phyloP scores from a whole-genome alignment of 1,140 invertebrate species.

The Drosophila bipectinata region DNA sequence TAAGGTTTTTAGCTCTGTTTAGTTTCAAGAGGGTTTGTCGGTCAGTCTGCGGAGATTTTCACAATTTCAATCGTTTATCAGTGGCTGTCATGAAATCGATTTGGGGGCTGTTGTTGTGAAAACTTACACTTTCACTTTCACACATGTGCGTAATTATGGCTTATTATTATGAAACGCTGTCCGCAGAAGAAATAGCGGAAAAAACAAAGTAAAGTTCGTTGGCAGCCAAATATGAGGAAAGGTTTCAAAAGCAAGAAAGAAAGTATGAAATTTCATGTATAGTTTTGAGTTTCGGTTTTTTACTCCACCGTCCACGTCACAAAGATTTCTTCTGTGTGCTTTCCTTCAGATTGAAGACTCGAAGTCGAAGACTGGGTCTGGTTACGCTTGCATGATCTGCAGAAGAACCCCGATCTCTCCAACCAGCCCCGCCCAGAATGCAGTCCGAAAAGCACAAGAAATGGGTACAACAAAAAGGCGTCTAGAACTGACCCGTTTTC shows the following conservation, averaged over 20 bases:
- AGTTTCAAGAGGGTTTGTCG: conserved; percentile 18
- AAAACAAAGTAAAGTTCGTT: conserved; percentile 66
- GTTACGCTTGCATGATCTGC: conserved; percentile 68
- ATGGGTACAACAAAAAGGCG: neutral
- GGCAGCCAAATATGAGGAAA: conserved; percentile 39
- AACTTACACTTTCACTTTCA: conserved; percentile 72
- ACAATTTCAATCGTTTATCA: conserved; percentile 36
- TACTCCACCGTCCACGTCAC: conserved; percentile 68
- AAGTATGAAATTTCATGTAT: conserved; percentile 49
- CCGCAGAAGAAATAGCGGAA: neutral
- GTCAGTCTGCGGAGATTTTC: conserved; percentile 30
- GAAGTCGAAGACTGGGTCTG: conserved; percentile 46
- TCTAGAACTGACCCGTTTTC: conserved; percentile 66
- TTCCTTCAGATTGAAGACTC: conserved; percentile 4
- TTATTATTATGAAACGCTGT: conserved; percentile 65
- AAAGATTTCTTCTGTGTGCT: conserved; percentile 48
- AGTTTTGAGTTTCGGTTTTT: conserved; percentile 27
- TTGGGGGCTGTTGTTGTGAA: conserved; percentile 33
- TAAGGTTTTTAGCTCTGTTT: conserved; percentile 26
- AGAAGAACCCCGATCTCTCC: conserved; percentile 11
- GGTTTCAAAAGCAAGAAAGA: conserved; percentile 54
- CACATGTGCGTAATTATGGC: conserved; percentile 52
- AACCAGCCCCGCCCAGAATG: conserved; percentile 46
- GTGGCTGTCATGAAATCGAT: conserved; percentile 42
- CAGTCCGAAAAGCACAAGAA: conserved; percentile 27